These are phyloP conservation scores for Hyperoplus immaculatus DNA, from an alignment of 2,797 vertebrate genomes.

Conservation along the genomic window DNA sequence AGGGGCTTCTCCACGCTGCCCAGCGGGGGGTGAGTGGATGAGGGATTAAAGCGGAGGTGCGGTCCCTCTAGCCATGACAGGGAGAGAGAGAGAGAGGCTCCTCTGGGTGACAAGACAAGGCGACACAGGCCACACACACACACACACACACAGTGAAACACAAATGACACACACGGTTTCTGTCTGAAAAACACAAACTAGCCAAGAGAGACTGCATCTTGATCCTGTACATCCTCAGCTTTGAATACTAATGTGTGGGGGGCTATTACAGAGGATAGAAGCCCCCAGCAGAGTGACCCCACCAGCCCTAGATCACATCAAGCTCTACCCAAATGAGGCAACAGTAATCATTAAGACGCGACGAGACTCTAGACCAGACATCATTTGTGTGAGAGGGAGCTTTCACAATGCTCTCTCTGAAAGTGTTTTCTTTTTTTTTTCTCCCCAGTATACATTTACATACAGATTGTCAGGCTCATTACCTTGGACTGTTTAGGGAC, in stretches of 20 bases:
- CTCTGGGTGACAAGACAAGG: slow-evolving; percentile 85
- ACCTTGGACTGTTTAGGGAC: slow-evolving; percentile 8
- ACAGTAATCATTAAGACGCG: slow-evolving; percentile 90
- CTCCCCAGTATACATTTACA: slow-evolving; percentile 50
- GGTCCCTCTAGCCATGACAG: slow-evolving; percentile 66
- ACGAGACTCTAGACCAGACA: slow-evolving; percentile 89
- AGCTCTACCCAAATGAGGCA: slow-evolving; percentile 86
- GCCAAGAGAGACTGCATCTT: slow-evolving; percentile 91
- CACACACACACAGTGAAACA: slow-evolving; percentile 38
- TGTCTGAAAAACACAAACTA: slow-evolving; percentile 24
- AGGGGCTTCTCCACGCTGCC: slow-evolving; percentile 96
- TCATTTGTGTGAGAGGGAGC: slow-evolving; percentile 87
- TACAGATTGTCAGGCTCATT: slow-evolving; percentile 57
- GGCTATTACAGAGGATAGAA: slow-evolving; percentile 91
- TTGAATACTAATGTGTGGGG: slow-evolving; percentile 94
- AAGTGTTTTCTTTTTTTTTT: slow-evolving; percentile 22
- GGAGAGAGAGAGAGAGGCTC: slow-evolving; percentile 53
- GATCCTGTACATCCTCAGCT: slow-evolving; percentile 91
- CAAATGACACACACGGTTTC: slow-evolving; percentile 51
- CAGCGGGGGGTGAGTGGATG: slow-evolving; percentile 84
- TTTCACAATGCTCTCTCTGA: slow-evolving; percentile 50
- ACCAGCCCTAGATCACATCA: slow-evolving; percentile 89
- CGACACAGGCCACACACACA: slow-evolving; percentile 88
- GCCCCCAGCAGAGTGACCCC: slow-evolving; percentile 91
- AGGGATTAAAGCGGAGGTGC: slow-evolving; percentile 80